Evolutionary conservation across 2,113 vertebrate genomes (phyloP).

Genomic region (Lathamus discolor): DNA sequence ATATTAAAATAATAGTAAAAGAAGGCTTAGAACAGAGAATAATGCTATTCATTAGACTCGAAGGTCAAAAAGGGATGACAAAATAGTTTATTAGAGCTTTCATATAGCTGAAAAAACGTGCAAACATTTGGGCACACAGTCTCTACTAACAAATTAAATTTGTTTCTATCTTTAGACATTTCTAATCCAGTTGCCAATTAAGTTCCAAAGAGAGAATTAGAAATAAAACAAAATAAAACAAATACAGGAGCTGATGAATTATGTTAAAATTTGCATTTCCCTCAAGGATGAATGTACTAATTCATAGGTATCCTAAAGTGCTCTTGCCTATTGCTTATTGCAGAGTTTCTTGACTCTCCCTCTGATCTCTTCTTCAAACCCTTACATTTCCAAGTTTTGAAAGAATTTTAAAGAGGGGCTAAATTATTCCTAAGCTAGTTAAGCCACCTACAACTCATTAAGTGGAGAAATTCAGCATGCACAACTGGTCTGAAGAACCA

Average conservation of each 20-base stretch:
- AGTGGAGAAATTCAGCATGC: background rate
- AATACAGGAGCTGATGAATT: background rate
- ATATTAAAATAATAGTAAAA: background rate
- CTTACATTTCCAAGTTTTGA: background rate
- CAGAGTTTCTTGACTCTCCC: background rate
- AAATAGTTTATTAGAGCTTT: background rate
- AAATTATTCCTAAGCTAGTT: constrained; percentile 9
- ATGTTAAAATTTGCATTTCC: background rate
- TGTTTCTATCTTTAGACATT: background rate
- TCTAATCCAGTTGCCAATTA: background rate
- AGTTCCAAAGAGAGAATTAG: background rate
- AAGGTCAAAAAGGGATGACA: background rate
- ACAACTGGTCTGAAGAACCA: background rate
- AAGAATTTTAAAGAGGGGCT: background rate
- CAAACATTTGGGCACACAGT: background rate
- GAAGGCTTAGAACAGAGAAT: background rate
- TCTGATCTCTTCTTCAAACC: background rate
- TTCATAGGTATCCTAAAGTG: background rate
- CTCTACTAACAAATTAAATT: background rate
- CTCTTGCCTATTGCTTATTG: background rate
- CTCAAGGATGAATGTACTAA: background rate
- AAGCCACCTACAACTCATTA: background rate
- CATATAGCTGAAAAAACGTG: background rate
- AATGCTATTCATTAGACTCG: background rate
- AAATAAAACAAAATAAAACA: background rate